Percentiles rank a stretch among this genome's conserved stretches.
Evolutionary conservation across 2,113 vertebrate species (phyloP).

Genomic region (Scopus umbretta): DNA sequence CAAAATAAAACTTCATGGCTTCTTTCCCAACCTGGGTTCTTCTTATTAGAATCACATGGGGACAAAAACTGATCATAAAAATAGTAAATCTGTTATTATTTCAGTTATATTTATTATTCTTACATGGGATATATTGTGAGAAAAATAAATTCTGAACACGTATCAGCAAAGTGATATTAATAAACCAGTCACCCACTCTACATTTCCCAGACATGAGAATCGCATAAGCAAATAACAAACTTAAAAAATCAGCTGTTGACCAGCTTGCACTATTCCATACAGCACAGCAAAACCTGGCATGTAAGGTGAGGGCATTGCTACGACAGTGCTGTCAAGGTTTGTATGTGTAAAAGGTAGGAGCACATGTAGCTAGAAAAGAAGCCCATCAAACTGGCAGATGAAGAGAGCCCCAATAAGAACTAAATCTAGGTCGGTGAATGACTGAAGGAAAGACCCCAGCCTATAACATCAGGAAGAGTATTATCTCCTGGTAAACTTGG

Average conservation of each 20-base stretch:
- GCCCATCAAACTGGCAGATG: background rate
- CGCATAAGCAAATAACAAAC: background rate
- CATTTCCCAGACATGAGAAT: background rate
- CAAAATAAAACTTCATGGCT: background rate
- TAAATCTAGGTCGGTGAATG: background rate
- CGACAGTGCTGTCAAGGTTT: background rate
- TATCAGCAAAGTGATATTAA: background rate
- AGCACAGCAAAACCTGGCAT: background rate
- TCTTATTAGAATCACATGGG: slow-evolving; percentile 30
- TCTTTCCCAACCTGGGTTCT: slow-evolving; percentile 10
- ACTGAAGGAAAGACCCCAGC: background rate
- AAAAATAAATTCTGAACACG: background rate
- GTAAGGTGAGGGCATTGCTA: background rate
- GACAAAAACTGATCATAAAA: slow-evolving; percentile 6
- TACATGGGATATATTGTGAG: background rate
- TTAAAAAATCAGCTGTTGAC: background rate
- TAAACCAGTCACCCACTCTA: background rate
- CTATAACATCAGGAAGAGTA: background rate
- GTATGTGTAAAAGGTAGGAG: background rate
- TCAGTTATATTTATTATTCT: background rate
- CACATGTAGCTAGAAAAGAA: background rate
- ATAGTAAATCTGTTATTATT: slow-evolving; percentile 25
- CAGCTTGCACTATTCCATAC: background rate
- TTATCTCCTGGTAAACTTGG: background rate
- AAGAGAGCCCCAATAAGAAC: background rate